phyloP scores from a whole-genome alignment of 1,140 invertebrate species.

The Eulimnadia texana region DNA sequence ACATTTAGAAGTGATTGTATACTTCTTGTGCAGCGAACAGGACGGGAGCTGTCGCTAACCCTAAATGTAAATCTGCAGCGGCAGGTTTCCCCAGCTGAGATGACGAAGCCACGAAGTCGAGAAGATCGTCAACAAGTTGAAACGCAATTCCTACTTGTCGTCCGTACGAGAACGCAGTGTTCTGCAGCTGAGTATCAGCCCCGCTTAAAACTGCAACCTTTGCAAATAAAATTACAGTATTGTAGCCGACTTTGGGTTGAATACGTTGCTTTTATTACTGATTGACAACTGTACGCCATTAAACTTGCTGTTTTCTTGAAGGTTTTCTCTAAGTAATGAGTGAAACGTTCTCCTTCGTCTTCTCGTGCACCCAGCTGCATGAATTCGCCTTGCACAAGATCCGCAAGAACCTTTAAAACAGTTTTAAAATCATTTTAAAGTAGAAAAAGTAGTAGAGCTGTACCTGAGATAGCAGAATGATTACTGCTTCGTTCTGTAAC shows the following conservation, averaged over 20 bases:
- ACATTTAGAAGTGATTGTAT: constrained; percentile 20
- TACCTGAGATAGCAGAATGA: constrained; percentile 81
- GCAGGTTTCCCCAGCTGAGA: constrained; percentile 89
- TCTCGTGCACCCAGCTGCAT: constrained; percentile 96
- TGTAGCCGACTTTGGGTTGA: neutral
- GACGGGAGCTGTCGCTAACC: constrained; percentile 83
- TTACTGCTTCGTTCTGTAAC: constrained; percentile 81
- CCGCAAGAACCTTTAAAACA: constrained; percentile 81
- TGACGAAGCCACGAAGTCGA: constrained; percentile 93
- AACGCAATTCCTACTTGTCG: constrained; percentile 91
- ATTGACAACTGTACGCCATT: constrained; percentile 89
- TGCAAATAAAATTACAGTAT: constrained; percentile 16
- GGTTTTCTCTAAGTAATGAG: constrained; percentile 93
- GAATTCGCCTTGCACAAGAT: constrained; percentile 93
- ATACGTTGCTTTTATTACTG: constrained; percentile 47
- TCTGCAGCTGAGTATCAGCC: constrained; percentile 59
- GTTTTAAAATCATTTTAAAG: too few relatives aligned
- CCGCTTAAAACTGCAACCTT: constrained; percentile 71
- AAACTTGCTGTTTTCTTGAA: constrained; percentile 97
- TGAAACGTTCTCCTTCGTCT: constrained; percentile 88
- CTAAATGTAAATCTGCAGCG: constrained; percentile 83
- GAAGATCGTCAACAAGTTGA: constrained; percentile 91
- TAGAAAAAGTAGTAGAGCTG: too few relatives aligned
- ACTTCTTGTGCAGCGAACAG: constrained; percentile 88
- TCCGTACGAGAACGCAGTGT: constrained; percentile 88